Percentiles rank a stretch among this genome's conserved stretches.
Conservation (phyloP, 2,797 vertebrate genomes). For the Arnoldichthys spilopterus region DNA sequence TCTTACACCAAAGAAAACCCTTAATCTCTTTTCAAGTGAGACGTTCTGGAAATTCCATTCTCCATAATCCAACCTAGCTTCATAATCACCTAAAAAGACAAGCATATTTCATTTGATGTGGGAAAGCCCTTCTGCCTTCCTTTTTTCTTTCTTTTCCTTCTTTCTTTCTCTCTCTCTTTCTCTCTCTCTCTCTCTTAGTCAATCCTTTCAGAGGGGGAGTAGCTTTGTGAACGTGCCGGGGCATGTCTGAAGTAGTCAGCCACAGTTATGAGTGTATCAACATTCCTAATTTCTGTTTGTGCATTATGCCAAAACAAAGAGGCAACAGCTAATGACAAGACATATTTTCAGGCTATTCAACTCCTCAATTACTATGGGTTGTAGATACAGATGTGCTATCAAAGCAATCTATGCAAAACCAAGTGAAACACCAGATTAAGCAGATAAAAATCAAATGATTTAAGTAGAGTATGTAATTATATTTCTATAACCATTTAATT, state of each 20-base stretch:
- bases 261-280: slow-evolving; percentile 81
- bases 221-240: slow-evolving; percentile 71
- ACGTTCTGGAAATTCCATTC: slow-evolving; percentile 82
- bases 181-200: slow-evolving; percentile 53
- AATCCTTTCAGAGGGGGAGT: slow-evolving; percentile 60
- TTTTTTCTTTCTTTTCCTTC: slow-evolving; percentile 58
- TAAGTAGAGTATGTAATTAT: background rate
- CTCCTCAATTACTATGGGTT: slow-evolving; percentile 3
- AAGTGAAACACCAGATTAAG: background rate
- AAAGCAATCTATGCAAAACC: background rate
- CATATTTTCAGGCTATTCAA: slow-evolving; percentile 62
- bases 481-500: background rate
- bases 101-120: slow-evolving; percentile 82
- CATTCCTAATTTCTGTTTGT: slow-evolving; percentile 82
- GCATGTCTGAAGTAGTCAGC: slow-evolving; percentile 76
- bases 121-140: slow-evolving; percentile 74
- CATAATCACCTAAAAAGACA: slow-evolving; percentile 81
- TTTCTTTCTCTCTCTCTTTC: slow-evolving; percentile 62
- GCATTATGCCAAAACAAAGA: slow-evolving; percentile 75
- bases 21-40: slow-evolving; percentile 73
- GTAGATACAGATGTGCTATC: background rate
- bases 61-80: slow-evolving; percentile 79
- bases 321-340: slow-evolving; percentile 75
- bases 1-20: slow-evolving; percentile 79
- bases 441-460: background rate